These are phyloP conservation scores for Smittia aterrima DNA, from an alignment of 2,888 invertebrate genomes.

Conservation along the genomic window DNA sequence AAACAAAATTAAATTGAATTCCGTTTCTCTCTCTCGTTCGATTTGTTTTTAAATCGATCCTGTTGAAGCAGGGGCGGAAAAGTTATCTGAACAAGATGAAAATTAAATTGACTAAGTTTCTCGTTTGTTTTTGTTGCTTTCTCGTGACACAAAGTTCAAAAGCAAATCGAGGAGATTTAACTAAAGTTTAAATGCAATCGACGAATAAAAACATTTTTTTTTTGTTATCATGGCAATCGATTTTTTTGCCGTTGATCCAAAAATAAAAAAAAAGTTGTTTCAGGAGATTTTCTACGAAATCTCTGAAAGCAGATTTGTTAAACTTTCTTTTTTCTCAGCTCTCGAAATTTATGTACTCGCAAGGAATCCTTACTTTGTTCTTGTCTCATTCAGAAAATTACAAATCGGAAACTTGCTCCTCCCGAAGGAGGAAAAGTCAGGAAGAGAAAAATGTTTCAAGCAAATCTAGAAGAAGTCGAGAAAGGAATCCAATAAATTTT, in stretches of 20 bases:
- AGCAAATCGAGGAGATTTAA: background rate
- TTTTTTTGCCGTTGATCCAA: background rate
- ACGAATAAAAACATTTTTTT: background rate
- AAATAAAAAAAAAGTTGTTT: background rate
- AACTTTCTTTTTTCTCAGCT: background rate
- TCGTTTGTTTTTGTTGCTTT: background rate
- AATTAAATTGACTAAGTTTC: background rate
- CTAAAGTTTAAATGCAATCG: background rate
- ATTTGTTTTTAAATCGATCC: background rate
- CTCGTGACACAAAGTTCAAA: too few relatives aligned
- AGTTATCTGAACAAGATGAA: background rate
- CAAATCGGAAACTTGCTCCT: slow-evolving; percentile 5
- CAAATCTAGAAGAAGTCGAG: background rate
- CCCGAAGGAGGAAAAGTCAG: background rate
- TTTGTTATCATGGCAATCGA: background rate
- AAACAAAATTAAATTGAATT: slow-evolving; percentile 5
- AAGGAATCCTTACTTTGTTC: background rate
- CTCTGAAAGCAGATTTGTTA: background rate
- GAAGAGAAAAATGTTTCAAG: background rate
- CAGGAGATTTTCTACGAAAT: background rate
- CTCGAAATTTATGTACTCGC: background rate
- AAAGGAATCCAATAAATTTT: slow-evolving; percentile 2
- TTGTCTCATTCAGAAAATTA: background rate
- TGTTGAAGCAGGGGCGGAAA: background rate
- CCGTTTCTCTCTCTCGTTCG: background rate